Percentiles rank a stretch among this genome's conserved stretches.
These are phyloP conservation scores for Orientallactaga bullata DNA, from an alignment of 2,113 vertebrate genomes.

Conservation along the genomic window DNA sequence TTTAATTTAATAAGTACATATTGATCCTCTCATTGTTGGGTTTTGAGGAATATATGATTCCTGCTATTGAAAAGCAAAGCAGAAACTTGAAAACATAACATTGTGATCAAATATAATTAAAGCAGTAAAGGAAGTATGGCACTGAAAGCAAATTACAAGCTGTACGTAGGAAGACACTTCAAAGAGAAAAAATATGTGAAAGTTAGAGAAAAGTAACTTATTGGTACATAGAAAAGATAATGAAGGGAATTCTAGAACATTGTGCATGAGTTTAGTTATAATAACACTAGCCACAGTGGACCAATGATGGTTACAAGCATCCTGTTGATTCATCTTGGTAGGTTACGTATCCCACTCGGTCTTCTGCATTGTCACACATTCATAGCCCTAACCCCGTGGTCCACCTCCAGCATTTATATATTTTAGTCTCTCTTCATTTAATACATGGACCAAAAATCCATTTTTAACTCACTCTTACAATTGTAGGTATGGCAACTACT, in stretches of 20 bases:
- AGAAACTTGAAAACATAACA: neutral
- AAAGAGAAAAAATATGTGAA: neutral
- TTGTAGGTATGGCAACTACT: conserved; percentile 5
- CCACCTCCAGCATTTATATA: neutral
- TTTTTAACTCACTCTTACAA: conserved; percentile 16
- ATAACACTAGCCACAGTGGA: neutral
- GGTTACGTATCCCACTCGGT: neutral
- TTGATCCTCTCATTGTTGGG: neutral
- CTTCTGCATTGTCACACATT: neutral
- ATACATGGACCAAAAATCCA: neutral
- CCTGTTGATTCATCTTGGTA: neutral
- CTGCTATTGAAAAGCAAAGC: neutral
- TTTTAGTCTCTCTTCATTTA: neutral
- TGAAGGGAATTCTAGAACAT: neutral
- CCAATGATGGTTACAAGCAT: neutral
- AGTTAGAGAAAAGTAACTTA: neutral
- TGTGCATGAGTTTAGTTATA: neutral
- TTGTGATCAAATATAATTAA: neutral
- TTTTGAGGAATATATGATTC: neutral
- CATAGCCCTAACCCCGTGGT: neutral
- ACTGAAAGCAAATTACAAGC: neutral
- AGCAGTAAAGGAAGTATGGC: neutral
- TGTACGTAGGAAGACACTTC: neutral
- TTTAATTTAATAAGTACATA: neutral
- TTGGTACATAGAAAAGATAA: neutral